Conservation (phyloP, 2,113 vertebrate genomes). For the Corythaixoides concolor region DNA sequence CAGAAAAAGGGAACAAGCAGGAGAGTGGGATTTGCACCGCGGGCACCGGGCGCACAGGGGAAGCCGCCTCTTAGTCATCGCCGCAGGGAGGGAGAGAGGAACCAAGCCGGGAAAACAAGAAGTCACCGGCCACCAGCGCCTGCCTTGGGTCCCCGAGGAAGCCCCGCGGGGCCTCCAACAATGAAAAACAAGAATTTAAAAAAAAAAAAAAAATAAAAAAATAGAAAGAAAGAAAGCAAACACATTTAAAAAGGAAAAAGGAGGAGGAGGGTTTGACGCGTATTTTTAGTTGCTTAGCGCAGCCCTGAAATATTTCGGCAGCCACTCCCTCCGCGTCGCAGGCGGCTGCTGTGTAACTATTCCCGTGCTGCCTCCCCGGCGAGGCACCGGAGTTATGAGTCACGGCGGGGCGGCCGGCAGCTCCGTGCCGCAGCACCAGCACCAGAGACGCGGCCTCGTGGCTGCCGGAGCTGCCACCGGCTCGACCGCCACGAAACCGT, state of each 20-base stretch:
- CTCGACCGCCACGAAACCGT: fast-evolving
- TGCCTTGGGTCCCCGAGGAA: not conserved
- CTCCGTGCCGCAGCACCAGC: not conserved
- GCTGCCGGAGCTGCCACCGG: not conserved
- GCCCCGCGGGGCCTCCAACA: not conserved
- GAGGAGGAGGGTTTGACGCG: constrained; percentile 10
- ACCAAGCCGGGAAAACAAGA: constrained; percentile 13
- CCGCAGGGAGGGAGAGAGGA: not conserved
- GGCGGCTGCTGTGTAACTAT: constrained; percentile 55
- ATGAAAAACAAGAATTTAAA: not conserved
- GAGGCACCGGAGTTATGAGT: constrained; percentile 57
- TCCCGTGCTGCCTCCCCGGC: constrained; percentile 53
- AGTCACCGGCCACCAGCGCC: not conserved
- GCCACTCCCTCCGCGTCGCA: constrained; percentile 68
- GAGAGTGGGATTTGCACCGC: fast-evolving
- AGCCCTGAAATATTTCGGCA: constrained; percentile 72
- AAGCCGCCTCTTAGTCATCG: not conserved
- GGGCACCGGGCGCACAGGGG: not conserved
- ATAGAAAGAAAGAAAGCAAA: not conserved
- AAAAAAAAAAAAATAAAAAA: not conserved
- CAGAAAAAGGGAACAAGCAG: not conserved
- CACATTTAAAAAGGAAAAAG: constrained; percentile 14
- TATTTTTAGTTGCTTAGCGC: constrained; percentile 78
- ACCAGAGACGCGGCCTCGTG: not conserved
- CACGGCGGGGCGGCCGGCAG: not conserved